Evolutionary conservation across 2,888 invertebrate genomes (phyloP), one percentile per base, ranked within the genome.

Genomic region (Drosophila cognata): DNA sequence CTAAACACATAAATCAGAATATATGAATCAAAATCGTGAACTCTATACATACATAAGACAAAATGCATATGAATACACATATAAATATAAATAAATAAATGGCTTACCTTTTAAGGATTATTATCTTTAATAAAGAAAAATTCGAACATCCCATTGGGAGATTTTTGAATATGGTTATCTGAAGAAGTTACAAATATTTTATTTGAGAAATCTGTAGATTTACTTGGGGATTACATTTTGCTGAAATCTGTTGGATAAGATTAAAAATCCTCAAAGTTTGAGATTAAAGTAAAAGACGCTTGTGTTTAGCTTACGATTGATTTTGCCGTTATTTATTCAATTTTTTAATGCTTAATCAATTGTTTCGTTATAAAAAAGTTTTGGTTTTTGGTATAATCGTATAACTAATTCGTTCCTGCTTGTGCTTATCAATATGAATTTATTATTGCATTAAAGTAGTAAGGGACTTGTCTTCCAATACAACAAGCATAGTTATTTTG

Each of bases 331-430:
- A 46, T 70, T 77, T 67, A 70, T 70, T 70, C 28, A 31, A 52
- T 60, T 41, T 66, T 41, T 29, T 55, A 38, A 63, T 62, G 58
- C 36, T 61, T 29, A 33, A 58, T 69, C 48, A 51, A 48, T 29
- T 64, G 48, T 35, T 38, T 77, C 43, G 43, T 56, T 74, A 70
- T 62, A 68, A 71, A 79, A 71, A 67, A 48, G 50, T 63, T 74
- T 62, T 62, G 46, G 29, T 79, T 79, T 80, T 80, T 80, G 80
- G 80, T 80, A 80, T 80, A 74, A 67, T 80, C 64, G 74, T 80
- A 80, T 71, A 80, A 51, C 80, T 79, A 69, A 79, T 76, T 79
- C 71, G 63, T 64, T 66, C n/a, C 58, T 58, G 46, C 11, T 52
- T 25, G 55, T 55, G 48, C 52, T 21, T 55, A 41, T 59, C 43